These are phyloP conservation scores for Scolopax bukidnonensis DNA, from an alignment of 2,797 vertebrate genomes.

Conservation along the genomic window DNA sequence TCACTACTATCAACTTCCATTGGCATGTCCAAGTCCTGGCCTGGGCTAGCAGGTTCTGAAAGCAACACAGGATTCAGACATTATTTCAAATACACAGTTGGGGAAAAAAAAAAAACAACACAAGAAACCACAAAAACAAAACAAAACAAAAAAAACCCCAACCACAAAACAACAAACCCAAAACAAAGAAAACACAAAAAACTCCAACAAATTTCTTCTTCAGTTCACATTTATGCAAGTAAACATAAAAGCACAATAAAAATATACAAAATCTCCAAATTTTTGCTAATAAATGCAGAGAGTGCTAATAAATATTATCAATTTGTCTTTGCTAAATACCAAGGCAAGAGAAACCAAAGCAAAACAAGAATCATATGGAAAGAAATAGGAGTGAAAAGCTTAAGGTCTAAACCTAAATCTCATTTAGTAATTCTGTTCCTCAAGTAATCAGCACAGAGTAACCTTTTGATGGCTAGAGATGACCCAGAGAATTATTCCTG, in stretches of 20 bases:
- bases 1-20: conserved; percentile 96
- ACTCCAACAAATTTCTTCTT: background rate
- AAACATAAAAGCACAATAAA: background rate
- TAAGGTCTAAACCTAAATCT: background rate
- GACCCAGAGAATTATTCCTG: background rate
- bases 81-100: background rate
- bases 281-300: background rate
- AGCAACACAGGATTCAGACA: background rate
- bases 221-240: background rate
- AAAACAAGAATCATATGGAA: background rate
- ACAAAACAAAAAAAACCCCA: background rate
- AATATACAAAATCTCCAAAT: background rate
- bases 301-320: background rate
- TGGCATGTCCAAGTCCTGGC: conserved; percentile 90
- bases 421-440: background rate
- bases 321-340: background rate
- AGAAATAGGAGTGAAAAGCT: background rate
- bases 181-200: background rate
- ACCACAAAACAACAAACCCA: background rate
- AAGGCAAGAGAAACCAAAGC: background rate
- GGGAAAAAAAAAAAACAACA: background rate
- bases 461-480: background rate
- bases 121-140: background rate
- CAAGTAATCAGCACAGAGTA: background rate
- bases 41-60: conserved; percentile 90